These are phyloP conservation scores for Sinella curviseta DNA, from an alignment of 1,140 invertebrate genomes.

Conservation along the genomic window DNA sequence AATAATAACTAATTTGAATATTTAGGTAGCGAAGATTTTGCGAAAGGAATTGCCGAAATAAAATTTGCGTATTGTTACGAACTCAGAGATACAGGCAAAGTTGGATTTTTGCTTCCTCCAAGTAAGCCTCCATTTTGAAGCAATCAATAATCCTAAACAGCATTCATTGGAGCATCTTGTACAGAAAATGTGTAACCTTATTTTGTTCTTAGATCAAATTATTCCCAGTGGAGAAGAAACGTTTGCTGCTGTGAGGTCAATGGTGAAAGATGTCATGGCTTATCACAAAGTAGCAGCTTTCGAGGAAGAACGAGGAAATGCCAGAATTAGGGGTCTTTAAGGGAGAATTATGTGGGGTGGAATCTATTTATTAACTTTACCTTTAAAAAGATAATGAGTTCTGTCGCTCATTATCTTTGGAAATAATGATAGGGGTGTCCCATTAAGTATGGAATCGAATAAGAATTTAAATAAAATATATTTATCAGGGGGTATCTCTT, in stretches of 20 bases:
- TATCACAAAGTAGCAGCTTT: slow-evolving; percentile 22
- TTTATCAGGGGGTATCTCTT: too few species aligned
- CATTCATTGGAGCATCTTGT: not conserved
- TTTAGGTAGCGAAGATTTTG: slow-evolving; percentile 43
- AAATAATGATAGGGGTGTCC: too few species aligned
- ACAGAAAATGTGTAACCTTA: not conserved
- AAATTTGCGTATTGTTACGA: slow-evolving; percentile 47
- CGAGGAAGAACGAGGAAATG: not conserved
- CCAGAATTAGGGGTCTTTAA: too few species aligned
- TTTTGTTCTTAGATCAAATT: slow-evolving; percentile 32
- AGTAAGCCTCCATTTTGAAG: not conserved
- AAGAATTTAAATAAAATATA: too few species aligned
- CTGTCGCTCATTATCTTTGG: too few species aligned
- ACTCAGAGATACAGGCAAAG: slow-evolving; percentile 43
- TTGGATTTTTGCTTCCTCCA: slow-evolving; percentile 20
- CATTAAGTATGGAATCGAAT: too few species aligned
- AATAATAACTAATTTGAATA: too few species aligned
- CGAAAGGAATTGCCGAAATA: slow-evolving; percentile 36
- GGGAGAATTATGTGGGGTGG: too few species aligned
- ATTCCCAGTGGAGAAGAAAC: slow-evolving; percentile 42
- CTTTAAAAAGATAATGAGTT: too few species aligned
- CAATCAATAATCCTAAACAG: not conserved
- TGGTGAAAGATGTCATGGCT: slow-evolving; percentile 58
- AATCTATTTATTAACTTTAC: too few species aligned
- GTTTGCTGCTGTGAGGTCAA: slow-evolving; percentile 72